Base-by-base conservation (phyloP, 2,888 invertebrate species). In the Crossocerus cetratus region DNA sequence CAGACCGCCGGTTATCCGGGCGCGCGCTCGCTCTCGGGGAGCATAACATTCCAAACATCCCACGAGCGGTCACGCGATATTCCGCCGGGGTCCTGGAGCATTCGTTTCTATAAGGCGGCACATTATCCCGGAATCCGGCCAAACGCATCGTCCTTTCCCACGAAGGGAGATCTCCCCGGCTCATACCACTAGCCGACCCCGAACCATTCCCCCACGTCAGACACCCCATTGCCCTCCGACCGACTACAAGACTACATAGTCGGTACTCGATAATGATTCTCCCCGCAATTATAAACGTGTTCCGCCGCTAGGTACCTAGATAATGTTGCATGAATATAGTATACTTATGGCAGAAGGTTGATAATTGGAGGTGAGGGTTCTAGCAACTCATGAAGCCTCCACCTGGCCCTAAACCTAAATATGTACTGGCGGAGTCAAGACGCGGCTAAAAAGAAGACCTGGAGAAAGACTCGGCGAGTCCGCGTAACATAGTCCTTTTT, bases 41-140 rank as follows among this genome's bases (percentile, higher is more conserved):
- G 13, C 49, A 74, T 80, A 82, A 83, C 83, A 83, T 83, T 83
- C 83, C 83, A 77, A 82, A 77, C 83, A 82, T 83, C 83, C 79
- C 77, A 83, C 82, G 79, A 83, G 70, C 75, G 83, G 83, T 83
- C 83, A 83, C 83, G 83, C 83, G 80, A 83, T 83, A 82, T 82
- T 78, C 77, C 69, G 16, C 70, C 76, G 71, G 76, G 75, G 72
- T 79, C 74, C 79, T 65, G 68, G 45, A 76, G 69, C 77, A 79
- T 79, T 82, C 81, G 76, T 74, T 81, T 74, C 79, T 80, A 76
- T 79, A 82, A 68, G 73, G 72, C 75, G 77, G 65, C 77, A 73
- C 77, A 81, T 77, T 81, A 78, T 81, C 76, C 79, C 74, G 77
- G 81, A 82, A 81, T 81, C 81, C 81, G 68, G 53, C 81, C 75